Evolutionary conservation across 1,140 invertebrate species (phyloP), one percentile per base, ranked within the genome.

Genomic region (Olivierus martensii): DNA sequence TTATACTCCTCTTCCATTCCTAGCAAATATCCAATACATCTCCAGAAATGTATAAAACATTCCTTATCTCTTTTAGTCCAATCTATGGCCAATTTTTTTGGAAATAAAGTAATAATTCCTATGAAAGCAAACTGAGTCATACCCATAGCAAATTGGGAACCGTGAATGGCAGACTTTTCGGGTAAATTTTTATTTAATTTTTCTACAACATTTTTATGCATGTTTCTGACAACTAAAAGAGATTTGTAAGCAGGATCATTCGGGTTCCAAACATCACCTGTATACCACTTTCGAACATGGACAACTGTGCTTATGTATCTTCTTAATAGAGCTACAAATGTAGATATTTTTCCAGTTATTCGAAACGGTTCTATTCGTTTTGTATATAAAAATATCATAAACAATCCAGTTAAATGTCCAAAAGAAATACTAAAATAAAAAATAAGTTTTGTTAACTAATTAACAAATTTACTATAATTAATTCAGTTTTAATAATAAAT

Each of bases 1-100:
- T 79, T 80, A 55, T 69, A 75, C 77, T 75, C 77, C 59, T 91
- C 84, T 55, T 86, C 76, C n/a, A 88, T 78, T 4, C 87, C 87
- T 43, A 90, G 73, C 59, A 84, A 67, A 61, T 79, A 75, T 2
- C 85, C 85, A 22, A 90, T 77, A 1, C 84, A 79, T 42, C 77
- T 74, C 86, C 86, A 90, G 58, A 89, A 78, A 64, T 90, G 85
- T 3, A 83, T 66, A 50, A 84, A 80, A 14, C 79, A 79, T 44
- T 83, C 78, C 15, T 80, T 61, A 46, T 82, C 80, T 28, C 77
- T 71, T 28, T 28, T 28, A 28, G 4, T 28, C 28, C 28, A 28
- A 28, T 28, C 28, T 28, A 28, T 28, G 28, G 28, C 28, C 9
- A 28, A 9, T 28, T 28, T 28, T 6, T 4, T 28, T 9, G 28